These are phyloP conservation scores for Hestina assimilis DNA, from an alignment of 1,140 invertebrate genomes.

Conservation along the genomic window DNA sequence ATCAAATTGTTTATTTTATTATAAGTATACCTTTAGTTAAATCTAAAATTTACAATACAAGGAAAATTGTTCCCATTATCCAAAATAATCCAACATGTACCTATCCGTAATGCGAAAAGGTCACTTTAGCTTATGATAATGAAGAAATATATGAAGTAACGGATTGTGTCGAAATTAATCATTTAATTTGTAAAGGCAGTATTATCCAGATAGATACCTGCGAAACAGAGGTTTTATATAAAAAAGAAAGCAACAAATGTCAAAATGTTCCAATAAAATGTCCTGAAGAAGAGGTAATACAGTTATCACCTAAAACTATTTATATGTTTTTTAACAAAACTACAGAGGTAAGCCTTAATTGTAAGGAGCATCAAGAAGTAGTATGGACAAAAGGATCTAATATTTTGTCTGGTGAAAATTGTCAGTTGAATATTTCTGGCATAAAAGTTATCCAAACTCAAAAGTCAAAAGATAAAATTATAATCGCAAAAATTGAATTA, in stretches of 20 bases:
- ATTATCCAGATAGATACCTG: too few relatives aligned
- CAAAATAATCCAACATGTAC: conserved; percentile 18
- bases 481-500: not conserved
- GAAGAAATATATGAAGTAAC: conserved; percentile 24
- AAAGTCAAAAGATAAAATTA: too few relatives aligned
- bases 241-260: conserved; percentile 22
- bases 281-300: conserved; percentile 11
- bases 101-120: conserved; percentile 27
- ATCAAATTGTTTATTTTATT: too few relatives aligned
- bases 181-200: not conserved
- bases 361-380: not conserved
- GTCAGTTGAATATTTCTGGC: too few relatives aligned
- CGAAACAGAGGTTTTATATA: conserved; percentile 19
- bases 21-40: too few relatives aligned
- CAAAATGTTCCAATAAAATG: conserved; percentile 19
- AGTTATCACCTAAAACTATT: conserved; percentile 17
- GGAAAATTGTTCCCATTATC: not conserved
- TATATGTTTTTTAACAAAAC: conserved; percentile 18
- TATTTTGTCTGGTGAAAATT: too few relatives aligned
- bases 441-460: too few relatives aligned
- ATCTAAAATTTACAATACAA: not conserved
- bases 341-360: not conserved
- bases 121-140: conserved; percentile 20
- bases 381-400: not conserved
- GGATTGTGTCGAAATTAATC: conserved; percentile 11